These are phyloP conservation scores for Diorhabda sublineata DNA, from an alignment of 1,140 invertebrate species.

Conservation along the genomic window DNA sequence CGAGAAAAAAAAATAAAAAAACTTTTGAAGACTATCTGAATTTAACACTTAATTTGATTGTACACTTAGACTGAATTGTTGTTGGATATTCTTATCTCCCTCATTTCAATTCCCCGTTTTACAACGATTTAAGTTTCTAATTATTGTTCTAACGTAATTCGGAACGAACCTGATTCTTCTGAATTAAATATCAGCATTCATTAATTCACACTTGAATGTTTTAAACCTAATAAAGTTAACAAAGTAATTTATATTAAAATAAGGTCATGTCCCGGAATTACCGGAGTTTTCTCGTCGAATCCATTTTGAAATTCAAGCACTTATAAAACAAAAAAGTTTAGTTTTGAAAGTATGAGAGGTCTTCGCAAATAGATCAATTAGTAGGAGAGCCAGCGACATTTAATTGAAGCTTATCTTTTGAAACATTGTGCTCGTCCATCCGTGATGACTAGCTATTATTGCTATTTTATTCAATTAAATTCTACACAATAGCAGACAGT, in stretches of 20 bases:
- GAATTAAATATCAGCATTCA: slow-evolving; percentile 2
- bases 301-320: slow-evolving; percentile 2
- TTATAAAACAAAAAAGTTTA: not conserved
- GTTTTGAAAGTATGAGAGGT: not conserved
- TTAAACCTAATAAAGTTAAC: slow-evolving; percentile 1
- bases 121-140: not conserved
- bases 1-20: too few species aligned
- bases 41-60: too few species aligned
- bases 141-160: not conserved
- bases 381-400: too few species aligned
- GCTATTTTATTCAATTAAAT: too few species aligned
- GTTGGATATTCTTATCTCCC: too few species aligned
- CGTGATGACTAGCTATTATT: too few species aligned
- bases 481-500: too few species aligned
- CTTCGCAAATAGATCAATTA: too few species aligned
- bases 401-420: too few species aligned
- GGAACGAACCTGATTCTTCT: not conserved
- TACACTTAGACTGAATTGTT: too few species aligned
- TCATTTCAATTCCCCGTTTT: not conserved
- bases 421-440: too few species aligned
- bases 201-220: slow-evolving; percentile 2
- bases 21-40: too few species aligned
- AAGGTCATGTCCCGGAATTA: not conserved
- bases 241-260: slow-evolving; percentile 3
- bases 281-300: not conserved